phyloP scores from a whole-genome alignment of 1,140 invertebrate genomes.

The Onthophagus taurus region DNA sequence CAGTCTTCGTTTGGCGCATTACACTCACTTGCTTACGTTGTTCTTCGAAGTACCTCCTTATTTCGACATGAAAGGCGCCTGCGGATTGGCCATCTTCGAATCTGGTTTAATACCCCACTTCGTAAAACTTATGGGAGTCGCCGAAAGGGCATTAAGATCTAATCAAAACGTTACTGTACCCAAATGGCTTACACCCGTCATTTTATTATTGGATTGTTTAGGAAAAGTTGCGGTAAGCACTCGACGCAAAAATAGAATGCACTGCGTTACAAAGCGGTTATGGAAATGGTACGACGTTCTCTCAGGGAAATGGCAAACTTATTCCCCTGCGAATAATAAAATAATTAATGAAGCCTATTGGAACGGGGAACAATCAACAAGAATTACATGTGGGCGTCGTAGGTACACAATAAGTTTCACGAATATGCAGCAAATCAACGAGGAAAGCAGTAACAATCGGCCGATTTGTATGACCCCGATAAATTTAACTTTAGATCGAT shows the following conservation, averaged over 20 bases:
- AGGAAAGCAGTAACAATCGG: conserved; percentile 73
- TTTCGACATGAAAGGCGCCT: conserved; percentile 60
- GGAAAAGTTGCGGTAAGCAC: conserved; percentile 70
- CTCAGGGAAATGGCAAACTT: conserved; percentile 71
- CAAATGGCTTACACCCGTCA: conserved; percentile 71
- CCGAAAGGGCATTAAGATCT: conserved; percentile 29
- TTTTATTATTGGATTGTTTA: conserved; percentile 71
- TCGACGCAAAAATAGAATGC: conserved; percentile 59
- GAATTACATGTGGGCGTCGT: conserved; percentile 64
- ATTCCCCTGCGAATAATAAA: conserved; percentile 65
- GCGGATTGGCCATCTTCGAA: conserved; percentile 48
- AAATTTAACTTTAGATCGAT: conserved; percentile 24
- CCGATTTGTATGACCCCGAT: conserved; percentile 69
- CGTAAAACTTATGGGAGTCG: conserved; percentile 43
- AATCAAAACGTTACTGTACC: conserved; percentile 39
- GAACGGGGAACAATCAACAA: conserved; percentile 60
- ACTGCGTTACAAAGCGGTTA: conserved; percentile 52
- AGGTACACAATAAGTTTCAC: conserved; percentile 73
- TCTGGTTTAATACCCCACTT: conserved; percentile 47
- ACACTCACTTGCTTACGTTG: conserved; percentile 61
- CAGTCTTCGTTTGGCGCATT: conserved; percentile 27
- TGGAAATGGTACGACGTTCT: conserved; percentile 87
- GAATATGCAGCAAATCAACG: conserved; percentile 73
- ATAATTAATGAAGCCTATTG: conserved; percentile 77
- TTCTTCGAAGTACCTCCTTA: conserved; percentile 63